Conservation (phyloP, 2,113 vertebrate species). For the Trachemys scripta region DNA sequence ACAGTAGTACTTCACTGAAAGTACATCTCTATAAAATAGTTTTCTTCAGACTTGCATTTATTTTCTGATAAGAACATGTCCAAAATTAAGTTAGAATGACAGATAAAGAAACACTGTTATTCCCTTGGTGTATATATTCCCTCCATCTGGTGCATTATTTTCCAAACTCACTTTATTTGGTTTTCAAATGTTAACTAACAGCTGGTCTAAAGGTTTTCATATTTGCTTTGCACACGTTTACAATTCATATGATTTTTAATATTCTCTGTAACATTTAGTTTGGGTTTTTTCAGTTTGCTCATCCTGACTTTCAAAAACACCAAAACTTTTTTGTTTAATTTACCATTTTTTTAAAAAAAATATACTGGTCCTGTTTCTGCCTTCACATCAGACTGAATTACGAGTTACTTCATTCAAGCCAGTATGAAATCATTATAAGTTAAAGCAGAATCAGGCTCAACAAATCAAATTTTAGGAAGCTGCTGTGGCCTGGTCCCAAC, state of each 20-base stretch:
- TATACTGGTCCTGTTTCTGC: background rate
- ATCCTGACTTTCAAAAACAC: conserved; percentile 15
- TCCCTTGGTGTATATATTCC: conserved; percentile 57
- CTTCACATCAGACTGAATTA: background rate
- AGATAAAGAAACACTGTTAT: conserved; percentile 68
- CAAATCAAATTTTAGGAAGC: background rate
- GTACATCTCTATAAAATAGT: background rate
- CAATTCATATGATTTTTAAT: conserved; percentile 57
- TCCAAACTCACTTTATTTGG: conserved; percentile 72
- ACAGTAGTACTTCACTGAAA: background rate
- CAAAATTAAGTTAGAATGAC: conserved; percentile 37
- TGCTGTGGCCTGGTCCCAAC: background rate
- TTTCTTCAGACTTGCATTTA: background rate
- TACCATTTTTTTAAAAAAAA: background rate
- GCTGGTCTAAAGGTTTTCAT: conserved; percentile 80
- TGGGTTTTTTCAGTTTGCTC: conserved; percentile 20
- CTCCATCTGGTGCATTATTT: conserved; percentile 80
- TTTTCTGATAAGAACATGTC: background rate
- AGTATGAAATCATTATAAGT: background rate
- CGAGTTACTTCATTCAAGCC: background rate
- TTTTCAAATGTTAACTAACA: conserved; percentile 82
- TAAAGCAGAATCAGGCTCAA: conserved; percentile 52
- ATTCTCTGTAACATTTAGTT: conserved; percentile 51
- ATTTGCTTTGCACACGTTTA: conserved; percentile 60
- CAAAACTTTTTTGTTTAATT: background rate